Base-by-base conservation (phyloP, 2,113 vertebrate genomes). In the Platichthys stellatus region DNA sequence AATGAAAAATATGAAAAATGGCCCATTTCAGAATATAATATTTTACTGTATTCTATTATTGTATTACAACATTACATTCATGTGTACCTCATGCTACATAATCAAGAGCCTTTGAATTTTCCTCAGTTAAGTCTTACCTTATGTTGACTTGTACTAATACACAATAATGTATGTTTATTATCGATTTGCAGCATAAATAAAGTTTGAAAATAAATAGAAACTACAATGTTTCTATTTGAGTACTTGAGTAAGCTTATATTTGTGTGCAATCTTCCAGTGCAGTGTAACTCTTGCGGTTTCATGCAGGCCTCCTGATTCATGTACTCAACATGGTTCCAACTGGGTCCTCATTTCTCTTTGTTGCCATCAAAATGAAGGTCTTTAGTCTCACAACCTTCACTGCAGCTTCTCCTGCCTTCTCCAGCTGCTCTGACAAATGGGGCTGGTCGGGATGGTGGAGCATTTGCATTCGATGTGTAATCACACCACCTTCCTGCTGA, bases 401-500 rank as follows among this genome's bases (percentile, higher is more conserved):
- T 43, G 75, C 23, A 64, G 80, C 66, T 79, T 75, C 47, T 76
- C 69, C 59, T 64, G 59, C 70, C 35, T 81, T 45, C 59, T 79
- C 56, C 83, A 65, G 56, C 80, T 35, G 18, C 57, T 58, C 70
- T 82, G 76, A 89, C 66, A 74, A 77, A 85, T 81, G 73, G 43
- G 70, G 69, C 76, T 1, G 38, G 70, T 58, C 20, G 54, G 67
- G 15, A 54, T 26, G 63, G 53, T 40, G 73, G 61, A 69, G 73
- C 65, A 86, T 89, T 89, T 89, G 78, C 80, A 85, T 93, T 86
- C 14, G 43, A 72, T 64, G 80, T 88, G 88, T 85, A 92, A 89
- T 86, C 82, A 80, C 72, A 80, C 69, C 69, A 78, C 72, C 80
- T 85, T 70, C 70, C 86, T 81, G 84, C 84, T 77, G 77, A 69